Conservation (phyloP, 1,140 invertebrate species). For the Dendrolimus punctatus region DNA sequence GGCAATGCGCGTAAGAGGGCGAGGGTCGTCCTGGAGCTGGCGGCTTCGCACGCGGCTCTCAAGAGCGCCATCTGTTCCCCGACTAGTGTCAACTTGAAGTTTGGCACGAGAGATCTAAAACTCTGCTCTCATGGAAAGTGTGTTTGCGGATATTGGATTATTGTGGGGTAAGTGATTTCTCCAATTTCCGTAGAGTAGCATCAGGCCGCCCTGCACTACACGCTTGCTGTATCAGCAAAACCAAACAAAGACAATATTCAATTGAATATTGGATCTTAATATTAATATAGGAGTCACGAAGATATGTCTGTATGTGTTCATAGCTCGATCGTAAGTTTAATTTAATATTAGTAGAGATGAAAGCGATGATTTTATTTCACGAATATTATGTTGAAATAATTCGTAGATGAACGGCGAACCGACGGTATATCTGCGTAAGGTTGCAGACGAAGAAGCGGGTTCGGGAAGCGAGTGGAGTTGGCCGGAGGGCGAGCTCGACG, state of each 20-base stretch:
- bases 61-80: conserved; percentile 31
- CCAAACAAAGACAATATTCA: background rate
- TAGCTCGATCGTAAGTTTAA: too few relatives aligned
- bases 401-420: too few relatives aligned
- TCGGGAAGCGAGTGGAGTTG: too few relatives aligned
- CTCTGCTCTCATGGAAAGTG: conserved; percentile 36
- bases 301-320: conserved; percentile 3
- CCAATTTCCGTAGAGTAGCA: too few relatives aligned
- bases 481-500: too few relatives aligned
- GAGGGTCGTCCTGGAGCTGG: conserved; percentile 33
- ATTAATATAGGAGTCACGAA: background rate
- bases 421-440: too few relatives aligned
- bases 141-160: conserved; percentile 34
- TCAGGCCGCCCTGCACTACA: too few relatives aligned
- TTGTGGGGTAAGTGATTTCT: conserved; percentile 21
- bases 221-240: background rate
- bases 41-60: conserved; percentile 27
- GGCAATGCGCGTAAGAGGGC: conserved; percentile 25
- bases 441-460: too few relatives aligned
- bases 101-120: conserved; percentile 22
- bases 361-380: too few relatives aligned
- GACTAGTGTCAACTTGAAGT: conserved; percentile 24
- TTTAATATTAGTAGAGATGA: too few relatives aligned
- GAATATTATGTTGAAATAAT: too few relatives aligned
- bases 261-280: background rate